Conservation (phyloP, 2,113 vertebrate species). For the Fukomys damarensis region DNA sequence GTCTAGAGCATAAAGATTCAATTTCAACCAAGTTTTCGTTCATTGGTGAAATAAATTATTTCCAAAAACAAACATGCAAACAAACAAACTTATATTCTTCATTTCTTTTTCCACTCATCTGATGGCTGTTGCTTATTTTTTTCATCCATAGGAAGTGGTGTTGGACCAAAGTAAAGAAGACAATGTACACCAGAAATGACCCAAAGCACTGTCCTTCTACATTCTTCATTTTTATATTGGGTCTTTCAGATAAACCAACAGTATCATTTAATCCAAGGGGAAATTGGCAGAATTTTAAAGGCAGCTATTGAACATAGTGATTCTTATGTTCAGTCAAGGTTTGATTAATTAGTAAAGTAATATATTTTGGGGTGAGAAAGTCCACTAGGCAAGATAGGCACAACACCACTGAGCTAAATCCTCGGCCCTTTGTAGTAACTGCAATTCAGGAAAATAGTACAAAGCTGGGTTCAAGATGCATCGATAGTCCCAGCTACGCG, state of each 20-base stretch:
- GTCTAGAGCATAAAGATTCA: background rate
- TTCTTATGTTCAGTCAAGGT: background rate
- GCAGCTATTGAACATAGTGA: background rate
- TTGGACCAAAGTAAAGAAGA: constrained; percentile 74
- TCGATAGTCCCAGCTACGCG: background rate
- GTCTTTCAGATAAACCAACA: constrained; percentile 15
- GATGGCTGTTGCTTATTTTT: constrained; percentile 70
- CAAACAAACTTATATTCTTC: background rate
- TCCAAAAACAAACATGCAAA: background rate
- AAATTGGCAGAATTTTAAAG: constrained; percentile 4
- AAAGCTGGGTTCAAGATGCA: background rate
- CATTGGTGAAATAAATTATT: background rate
- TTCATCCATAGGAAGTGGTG: background rate
- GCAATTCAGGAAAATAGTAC: background rate
- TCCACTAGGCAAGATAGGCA: no score
- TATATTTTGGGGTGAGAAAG: background rate
- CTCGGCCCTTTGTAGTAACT: background rate
- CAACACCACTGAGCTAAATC: no score
- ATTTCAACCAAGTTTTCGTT: background rate
- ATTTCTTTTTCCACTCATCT: background rate
- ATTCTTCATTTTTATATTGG: background rate
- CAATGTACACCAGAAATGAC: constrained; percentile 38
- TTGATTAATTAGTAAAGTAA: background rate
- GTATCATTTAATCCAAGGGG: background rate
- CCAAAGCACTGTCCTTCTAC: background rate